A percentile compares a stretch with the other conserved stretches of the same genome.
Conservation (phyloP, 2,113 vertebrate genomes). For the Lamprologus sp. region DNA sequence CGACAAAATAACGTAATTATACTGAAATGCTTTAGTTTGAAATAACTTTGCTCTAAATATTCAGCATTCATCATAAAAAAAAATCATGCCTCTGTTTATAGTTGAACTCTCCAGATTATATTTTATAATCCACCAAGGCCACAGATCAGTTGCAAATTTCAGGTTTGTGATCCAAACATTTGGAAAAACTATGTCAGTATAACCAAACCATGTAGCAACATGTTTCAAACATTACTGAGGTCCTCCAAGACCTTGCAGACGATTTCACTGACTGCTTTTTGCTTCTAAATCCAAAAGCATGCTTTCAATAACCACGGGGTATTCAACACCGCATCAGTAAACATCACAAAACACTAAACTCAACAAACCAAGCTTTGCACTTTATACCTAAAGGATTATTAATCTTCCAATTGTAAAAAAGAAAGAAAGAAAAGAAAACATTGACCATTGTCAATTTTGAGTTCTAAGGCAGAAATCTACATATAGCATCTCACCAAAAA, state of each 20-base stretch:
- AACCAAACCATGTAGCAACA: not conserved
- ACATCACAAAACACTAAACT: not conserved
- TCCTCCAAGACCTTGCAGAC: not conserved
- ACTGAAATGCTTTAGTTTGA: not conserved
- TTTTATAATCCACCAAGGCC: not conserved
- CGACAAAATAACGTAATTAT: not conserved
- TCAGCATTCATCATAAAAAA: not conserved
- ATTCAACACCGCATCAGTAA: not conserved
- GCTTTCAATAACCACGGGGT: not conserved
- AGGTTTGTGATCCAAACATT: not conserved
- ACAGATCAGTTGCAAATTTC: not conserved
- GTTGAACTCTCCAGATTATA: not conserved
- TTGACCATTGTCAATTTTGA: not conserved
- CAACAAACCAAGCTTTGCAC: not conserved
- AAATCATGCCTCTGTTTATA: not conserved
- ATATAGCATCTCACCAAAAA: not conserved
- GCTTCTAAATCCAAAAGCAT: not conserved
- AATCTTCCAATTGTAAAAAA: rapidly evolving
- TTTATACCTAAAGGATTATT: not conserved
- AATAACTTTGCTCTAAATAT: not conserved
- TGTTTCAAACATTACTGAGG: not conserved
- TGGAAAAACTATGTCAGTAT: not conserved
- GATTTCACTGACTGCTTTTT: not conserved
- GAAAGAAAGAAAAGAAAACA: not conserved
- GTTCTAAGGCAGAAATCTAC: not conserved